Base-by-base conservation (phyloP, 2,113 vertebrate genomes). In the Pseudorectes ferrugineus region DNA sequence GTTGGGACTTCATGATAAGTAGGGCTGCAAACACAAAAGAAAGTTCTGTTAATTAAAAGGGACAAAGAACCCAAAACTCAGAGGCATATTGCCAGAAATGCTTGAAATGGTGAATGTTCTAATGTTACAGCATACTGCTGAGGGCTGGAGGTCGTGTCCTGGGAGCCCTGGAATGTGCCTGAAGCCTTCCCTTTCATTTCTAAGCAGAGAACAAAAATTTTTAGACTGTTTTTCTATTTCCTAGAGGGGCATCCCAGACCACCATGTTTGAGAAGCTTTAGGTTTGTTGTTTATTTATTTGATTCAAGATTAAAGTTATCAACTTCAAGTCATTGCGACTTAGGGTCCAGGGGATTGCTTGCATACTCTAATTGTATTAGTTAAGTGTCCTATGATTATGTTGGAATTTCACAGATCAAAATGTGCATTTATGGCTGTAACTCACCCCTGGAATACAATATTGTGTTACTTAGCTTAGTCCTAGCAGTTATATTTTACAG, bases 101-200 rank as follows among this genome's bases (percentile, higher is more conserved):
- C 36, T 85, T 24, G 35, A 70, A 94, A 89, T 21, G 40, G 74
- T 40, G 80, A 62, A 71, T 20, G 28, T 52, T 93, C 46, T n/a
- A 65, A 26, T 22, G 6, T 43, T 65, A 31, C 8, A 1, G 43
- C 59, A 54, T 3, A 36, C 31, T 36, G 63, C 78, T 66, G 48
- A 67, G 59, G 46, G 68, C 76, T 91, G 76, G 43, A 90, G 85
- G 89, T 95, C 88, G 18, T 1, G 20, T 88, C 85, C 90, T 72
- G 24, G 72, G 74, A 93, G 59, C 46, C 66, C 89, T 88, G 89
- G 95, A 95, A 96, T 93, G 67, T 24, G 88, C 75, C 85, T 63
- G 58, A 46, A 85, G 74, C 77, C 24, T 82, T 79, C 19, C 13
- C 15, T 40, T 82, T 51, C 67, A 48, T 80, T 93, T 83, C 59